Percentiles rank a stretch among this genome's conserved stretches.
Conservation (phyloP, 2,888 invertebrate species). For the Apamea monoglypha region DNA sequence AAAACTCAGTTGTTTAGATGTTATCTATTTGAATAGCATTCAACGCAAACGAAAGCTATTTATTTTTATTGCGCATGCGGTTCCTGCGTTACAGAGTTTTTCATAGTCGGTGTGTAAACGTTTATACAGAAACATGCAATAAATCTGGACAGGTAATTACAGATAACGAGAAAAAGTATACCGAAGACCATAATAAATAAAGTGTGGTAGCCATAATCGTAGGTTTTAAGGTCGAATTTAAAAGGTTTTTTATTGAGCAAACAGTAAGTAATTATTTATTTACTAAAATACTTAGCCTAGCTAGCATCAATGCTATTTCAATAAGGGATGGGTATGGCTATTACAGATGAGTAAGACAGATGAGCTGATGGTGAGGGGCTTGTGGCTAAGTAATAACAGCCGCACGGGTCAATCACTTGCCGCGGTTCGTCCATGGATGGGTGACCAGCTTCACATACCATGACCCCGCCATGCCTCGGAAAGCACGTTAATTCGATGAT, state of each 20-base stretch:
- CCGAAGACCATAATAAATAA: conserved; percentile 44
- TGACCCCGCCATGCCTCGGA: too few species aligned
- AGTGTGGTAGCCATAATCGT: background rate
- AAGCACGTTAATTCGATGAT: too few species aligned
- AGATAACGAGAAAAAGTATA: conserved; percentile 55
- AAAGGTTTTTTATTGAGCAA: background rate
- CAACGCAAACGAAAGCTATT: conserved; percentile 53
- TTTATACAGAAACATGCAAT: conserved; percentile 58
- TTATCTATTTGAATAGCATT: conserved; percentile 55
- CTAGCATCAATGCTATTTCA: too few species aligned
- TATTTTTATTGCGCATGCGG: conserved; percentile 61
- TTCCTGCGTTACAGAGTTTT: conserved; percentile 45
- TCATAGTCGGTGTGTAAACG: conserved; percentile 50
- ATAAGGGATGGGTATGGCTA: too few species aligned
- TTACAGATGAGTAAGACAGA: too few species aligned
- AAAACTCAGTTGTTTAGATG: conserved; percentile 54
- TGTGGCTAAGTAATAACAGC: too few species aligned
- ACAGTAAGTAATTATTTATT: background rate
- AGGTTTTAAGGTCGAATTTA: conserved; percentile 1
- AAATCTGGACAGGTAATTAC: conserved; percentile 65
- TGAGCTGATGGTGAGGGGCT: too few species aligned
- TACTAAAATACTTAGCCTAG: too few species aligned
- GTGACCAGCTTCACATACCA: too few species aligned
- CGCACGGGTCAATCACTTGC: too few species aligned
- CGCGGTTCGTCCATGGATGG: too few species aligned